Evolutionary conservation across 2,113 vertebrate genomes (phyloP).

Genomic region (Sorex araneus): DNA sequence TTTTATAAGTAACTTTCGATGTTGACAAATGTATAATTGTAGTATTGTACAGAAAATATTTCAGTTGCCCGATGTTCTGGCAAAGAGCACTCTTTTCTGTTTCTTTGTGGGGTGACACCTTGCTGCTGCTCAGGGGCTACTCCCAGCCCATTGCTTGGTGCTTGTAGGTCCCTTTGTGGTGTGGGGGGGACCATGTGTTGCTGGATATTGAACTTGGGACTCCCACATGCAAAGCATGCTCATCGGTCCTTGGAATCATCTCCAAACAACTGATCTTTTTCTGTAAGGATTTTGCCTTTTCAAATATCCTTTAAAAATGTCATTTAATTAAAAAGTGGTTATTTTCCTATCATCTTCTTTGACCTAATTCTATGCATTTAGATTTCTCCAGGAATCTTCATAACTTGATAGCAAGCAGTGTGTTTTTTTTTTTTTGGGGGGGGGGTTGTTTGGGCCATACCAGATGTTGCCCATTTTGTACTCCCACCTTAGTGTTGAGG

Average conservation of each 20-base stretch:
- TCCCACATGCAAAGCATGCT: no score
- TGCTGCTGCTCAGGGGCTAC: no score
- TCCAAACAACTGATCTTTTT: no score
- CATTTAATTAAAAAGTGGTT: not conserved
- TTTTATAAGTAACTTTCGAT: not conserved
- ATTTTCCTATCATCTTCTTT: slow-evolving; percentile 19
- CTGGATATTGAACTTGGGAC: no score
- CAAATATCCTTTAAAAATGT: not conserved
- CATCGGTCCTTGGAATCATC: no score
- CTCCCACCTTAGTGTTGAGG: no score
- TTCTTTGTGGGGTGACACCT: no score
- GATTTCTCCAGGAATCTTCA: not conserved
- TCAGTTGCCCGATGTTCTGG: not conserved
- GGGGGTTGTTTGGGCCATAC: no score
- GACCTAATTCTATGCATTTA: not conserved
- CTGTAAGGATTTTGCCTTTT: not conserved
- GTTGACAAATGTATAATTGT: not conserved
- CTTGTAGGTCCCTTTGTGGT: no score
- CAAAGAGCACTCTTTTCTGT: not conserved
- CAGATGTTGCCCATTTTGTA: no score
- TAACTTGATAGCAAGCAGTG: not conserved
- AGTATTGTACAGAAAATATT: not conserved
- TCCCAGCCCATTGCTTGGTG: no score
- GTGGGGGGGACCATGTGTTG: no score
- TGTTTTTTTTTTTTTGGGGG: not conserved